A percentile compares a stretch with the other conserved stretches of the same genome.
Evolutionary conservation across 2,797 vertebrate species (phyloP).

Genomic region (Peromyscus melanophrys): DNA sequence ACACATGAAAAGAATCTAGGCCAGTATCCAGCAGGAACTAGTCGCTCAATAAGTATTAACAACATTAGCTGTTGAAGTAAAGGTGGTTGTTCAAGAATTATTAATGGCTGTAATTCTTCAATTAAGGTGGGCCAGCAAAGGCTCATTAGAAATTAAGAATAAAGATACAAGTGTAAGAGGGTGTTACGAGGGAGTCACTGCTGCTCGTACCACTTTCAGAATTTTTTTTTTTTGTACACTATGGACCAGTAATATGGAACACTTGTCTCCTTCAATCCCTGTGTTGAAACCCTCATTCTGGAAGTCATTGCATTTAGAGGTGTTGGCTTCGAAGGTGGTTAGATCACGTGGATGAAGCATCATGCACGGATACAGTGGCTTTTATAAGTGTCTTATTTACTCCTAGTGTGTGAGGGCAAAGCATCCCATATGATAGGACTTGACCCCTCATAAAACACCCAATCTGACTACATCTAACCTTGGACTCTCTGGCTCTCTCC

Average conservation of each 20-base stretch:
- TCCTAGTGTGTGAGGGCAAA: neutral
- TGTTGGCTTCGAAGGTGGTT: neutral
- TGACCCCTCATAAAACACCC: neutral
- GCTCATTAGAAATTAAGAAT: neutral
- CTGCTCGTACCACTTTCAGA: neutral
- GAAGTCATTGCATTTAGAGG: neutral
- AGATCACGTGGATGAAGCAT: neutral
- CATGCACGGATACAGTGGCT: neutral
- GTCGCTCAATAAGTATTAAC: constrained; percentile 42
- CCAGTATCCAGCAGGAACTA: neutral
- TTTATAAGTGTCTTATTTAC: neutral
- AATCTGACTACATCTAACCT: neutral
- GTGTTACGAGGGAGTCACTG: neutral
- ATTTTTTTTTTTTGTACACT: neutral
- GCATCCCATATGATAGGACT: too few relatives aligned
- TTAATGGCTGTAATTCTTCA: neutral
- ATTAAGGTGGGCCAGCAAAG: neutral
- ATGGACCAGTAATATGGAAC: neutral
- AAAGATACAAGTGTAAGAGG: neutral
- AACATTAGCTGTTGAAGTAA: neutral
- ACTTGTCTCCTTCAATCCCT: neutral
- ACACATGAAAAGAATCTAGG: constrained; percentile 27
- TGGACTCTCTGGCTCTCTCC: neutral
- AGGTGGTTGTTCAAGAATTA: constrained; percentile 35
- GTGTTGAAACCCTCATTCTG: neutral